A percentile compares a stretch with the other conserved stretches of the same genome.
phyloP scores from a whole-genome alignment of 2,113 vertebrate species.

The Macquaria australasica region DNA sequence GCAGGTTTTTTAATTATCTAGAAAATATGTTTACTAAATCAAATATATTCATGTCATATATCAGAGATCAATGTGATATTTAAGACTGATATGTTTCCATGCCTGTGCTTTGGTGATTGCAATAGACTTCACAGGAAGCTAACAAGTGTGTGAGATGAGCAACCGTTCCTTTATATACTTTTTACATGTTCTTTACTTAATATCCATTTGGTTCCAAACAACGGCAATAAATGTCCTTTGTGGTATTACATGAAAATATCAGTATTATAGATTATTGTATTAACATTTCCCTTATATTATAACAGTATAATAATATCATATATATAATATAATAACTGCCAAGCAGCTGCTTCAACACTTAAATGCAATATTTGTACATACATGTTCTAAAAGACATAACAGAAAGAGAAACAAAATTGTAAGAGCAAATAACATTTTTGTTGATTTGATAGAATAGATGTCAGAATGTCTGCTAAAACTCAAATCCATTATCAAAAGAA shows the following conservation, averaged over 20 bases:
- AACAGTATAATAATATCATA: neutral
- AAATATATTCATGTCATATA: neutral
- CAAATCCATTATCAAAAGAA: neutral
- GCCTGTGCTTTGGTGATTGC: neutral
- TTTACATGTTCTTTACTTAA: neutral
- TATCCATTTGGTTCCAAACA: neutral
- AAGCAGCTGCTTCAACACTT: neutral
- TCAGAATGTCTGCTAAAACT: neutral
- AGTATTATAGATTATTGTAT: neutral
- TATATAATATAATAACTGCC: too few species aligned
- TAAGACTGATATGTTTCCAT: neutral
- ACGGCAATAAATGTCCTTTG: neutral
- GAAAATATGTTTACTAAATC: neutral
- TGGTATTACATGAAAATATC: neutral
- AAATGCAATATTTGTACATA: neutral
- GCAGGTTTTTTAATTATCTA: neutral
- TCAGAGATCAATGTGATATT: neutral
- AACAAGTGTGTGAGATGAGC: neutral
- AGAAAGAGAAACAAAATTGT: too few species aligned
- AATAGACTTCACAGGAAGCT: neutral
- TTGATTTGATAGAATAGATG: neutral
- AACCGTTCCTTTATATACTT: neutral
- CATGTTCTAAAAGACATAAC: neutral
- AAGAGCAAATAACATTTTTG: neutral
- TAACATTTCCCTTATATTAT: neutral